phyloP scores from a whole-genome alignment of 2,888 invertebrate genomes.

The Formica aserva region DNA sequence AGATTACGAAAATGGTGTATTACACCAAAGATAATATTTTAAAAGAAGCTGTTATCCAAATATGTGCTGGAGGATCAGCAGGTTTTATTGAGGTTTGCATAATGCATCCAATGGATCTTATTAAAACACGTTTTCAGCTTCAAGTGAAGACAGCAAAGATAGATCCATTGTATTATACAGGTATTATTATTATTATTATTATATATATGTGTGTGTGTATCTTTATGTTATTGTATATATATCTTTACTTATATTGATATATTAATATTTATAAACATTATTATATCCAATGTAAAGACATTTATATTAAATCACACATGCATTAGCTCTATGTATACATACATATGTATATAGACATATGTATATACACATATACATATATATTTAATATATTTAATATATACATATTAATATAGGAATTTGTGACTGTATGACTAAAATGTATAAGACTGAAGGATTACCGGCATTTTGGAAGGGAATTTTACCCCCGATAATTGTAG shows the following conservation, averaged over 20 bases:
- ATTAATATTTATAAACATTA: no score
- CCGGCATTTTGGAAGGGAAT: slow-evolving; percentile 97
- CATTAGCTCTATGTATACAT: background rate
- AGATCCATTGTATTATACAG: slow-evolving; percentile 84
- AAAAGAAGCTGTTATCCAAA: slow-evolving; percentile 92
- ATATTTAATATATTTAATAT: no score
- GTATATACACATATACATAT: background rate
- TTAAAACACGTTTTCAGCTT: slow-evolving; percentile 96
- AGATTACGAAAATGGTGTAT: slow-evolving; percentile 55
- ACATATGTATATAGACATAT: no score
- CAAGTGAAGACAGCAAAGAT: slow-evolving; percentile 87
- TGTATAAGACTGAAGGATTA: slow-evolving; percentile 94
- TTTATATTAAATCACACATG: background rate
- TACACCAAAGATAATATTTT: slow-evolving; percentile 79
- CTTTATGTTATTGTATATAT: no score
- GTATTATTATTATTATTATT: slow-evolving; percentile 61
- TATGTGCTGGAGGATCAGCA: slow-evolving; percentile 95
- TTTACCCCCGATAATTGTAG: slow-evolving; percentile 96
- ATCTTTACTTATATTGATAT: no score
- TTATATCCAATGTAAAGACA: background rate
- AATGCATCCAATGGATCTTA: slow-evolving; percentile 98
- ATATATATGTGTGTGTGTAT: slow-evolving; percentile 10
- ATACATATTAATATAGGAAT: slow-evolving; percentile 88
- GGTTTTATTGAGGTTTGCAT: slow-evolving; percentile 97
- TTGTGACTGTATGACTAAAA: slow-evolving; percentile 95